These are phyloP conservation scores for Cheilosia soror DNA, from an alignment of 2,888 invertebrate genomes.

Conservation along the genomic window DNA sequence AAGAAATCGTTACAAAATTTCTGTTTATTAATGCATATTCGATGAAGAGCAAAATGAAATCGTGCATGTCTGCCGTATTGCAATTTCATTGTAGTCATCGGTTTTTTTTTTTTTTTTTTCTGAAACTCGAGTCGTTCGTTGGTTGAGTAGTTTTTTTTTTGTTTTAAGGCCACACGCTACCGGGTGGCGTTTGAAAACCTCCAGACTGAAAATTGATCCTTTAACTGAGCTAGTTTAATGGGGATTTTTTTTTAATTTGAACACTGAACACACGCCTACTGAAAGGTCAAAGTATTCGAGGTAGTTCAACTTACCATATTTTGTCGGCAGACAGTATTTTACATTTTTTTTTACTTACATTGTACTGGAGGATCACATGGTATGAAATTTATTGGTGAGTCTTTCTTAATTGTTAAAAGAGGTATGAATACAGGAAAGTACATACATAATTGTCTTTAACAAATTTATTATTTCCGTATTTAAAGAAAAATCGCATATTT, in stretches of 20 bases:
- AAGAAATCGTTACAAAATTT: not conserved
- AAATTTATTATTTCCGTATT: too few relatives aligned
- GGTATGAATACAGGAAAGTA: too few relatives aligned
- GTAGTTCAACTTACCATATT: slow-evolving; percentile 25
- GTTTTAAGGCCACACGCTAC: slow-evolving; percentile 8
- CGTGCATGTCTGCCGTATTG: slow-evolving; percentile 12
- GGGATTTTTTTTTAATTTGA: not conserved
- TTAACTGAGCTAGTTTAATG: slow-evolving; percentile 2
- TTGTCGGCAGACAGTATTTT: not conserved
- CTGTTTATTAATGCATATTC: slow-evolving; percentile 16
- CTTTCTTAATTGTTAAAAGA: too few relatives aligned
- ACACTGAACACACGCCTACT: slow-evolving; percentile 25
- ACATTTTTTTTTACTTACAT: not conserved
- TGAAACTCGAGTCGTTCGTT: slow-evolving; percentile 10
- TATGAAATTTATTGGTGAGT: too few relatives aligned
- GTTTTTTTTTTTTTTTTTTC: slow-evolving; percentile 13
- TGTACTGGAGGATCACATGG: not conserved
- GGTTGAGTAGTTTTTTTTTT: not conserved
- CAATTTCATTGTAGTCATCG: slow-evolving; percentile 5
- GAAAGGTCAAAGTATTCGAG: slow-evolving; percentile 30
- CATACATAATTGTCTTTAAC: too few relatives aligned
- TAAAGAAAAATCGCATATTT: too few relatives aligned
- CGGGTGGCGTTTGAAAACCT: slow-evolving; percentile 21
- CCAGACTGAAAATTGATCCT: slow-evolving; percentile 27
- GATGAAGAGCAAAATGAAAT: slow-evolving; percentile 23